Evolutionary conservation across 2,888 invertebrate genomes (phyloP).

Genomic region (Prostheceraeus crozeri): DNA sequence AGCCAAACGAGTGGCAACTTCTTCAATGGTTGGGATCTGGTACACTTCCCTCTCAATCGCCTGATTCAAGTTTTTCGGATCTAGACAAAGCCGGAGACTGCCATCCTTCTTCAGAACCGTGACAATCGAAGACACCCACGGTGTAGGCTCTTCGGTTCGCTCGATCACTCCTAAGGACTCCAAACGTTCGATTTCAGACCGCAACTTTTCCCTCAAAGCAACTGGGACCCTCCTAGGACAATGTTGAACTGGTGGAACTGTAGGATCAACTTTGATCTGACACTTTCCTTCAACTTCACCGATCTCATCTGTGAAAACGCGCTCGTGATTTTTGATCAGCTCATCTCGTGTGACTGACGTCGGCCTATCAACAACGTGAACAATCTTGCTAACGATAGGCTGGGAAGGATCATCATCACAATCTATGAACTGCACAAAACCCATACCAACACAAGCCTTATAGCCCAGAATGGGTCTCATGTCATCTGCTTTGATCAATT

Average conservation of each 20-base stretch:
- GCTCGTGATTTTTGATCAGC: no score
- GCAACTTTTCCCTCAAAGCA: slow-evolving; percentile 39
- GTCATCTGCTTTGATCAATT: no score
- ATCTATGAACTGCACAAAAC: no score
- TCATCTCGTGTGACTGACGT: no score
- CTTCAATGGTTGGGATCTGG: slow-evolving; percentile 42
- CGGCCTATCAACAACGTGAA: no score
- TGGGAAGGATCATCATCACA: no score
- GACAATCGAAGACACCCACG: slow-evolving; percentile 43
- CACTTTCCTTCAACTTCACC: no score
- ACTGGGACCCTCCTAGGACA: slow-evolving; percentile 12
- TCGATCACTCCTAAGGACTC: slow-evolving; percentile 39
- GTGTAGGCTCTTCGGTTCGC: slow-evolving; percentile 42
- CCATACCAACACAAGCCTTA: no score
- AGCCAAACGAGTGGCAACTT: slow-evolving; percentile 41
- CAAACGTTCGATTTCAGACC: slow-evolving; percentile 40
- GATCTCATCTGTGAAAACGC: no score
- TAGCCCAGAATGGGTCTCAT: no score
- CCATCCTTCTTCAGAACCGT: slow-evolving; percentile 40
- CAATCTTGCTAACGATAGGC: no score
- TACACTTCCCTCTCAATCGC: slow-evolving; percentile 41
- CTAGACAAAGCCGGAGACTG: slow-evolving; percentile 42
- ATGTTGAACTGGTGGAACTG: neutral
- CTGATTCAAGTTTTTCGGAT: slow-evolving; percentile 42
- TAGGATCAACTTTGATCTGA: no score